Percentiles rank a stretch among this genome's conserved stretches.
Evolutionary conservation across 2,113 vertebrate genomes (phyloP).

Genomic region (Pangasianodon gigas): DNA sequence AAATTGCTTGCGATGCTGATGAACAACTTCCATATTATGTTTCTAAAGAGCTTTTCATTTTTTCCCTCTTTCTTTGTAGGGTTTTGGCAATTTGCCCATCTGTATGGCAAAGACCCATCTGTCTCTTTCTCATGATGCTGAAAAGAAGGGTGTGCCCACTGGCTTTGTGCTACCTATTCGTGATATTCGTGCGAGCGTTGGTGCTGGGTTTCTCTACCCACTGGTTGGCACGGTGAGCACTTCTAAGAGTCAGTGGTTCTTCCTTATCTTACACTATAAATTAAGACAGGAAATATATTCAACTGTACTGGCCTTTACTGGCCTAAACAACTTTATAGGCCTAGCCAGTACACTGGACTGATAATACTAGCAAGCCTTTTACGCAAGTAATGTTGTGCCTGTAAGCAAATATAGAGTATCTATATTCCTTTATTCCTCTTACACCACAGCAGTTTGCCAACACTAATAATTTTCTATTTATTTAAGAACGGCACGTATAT

Average conservation of each 20-base stretch:
- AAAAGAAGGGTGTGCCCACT: slow-evolving; percentile 89
- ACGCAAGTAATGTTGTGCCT: not conserved
- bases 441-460: not conserved
- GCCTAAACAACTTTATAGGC: not conserved
- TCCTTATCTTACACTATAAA: not conserved
- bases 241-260: not conserved
- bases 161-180: slow-evolving; percentile 92
- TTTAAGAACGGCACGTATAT: not conserved
- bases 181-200: slow-evolving; percentile 91
- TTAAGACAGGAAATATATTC: not conserved
- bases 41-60: not conserved
- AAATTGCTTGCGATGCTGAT: not conserved
- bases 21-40: not conserved
- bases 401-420: not conserved
- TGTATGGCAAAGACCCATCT: slow-evolving; percentile 99
- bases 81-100: slow-evolving; percentile 89
- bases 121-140: slow-evolving; percentile 93
- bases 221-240: slow-evolving; percentile 89
- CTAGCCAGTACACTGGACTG: not conserved
- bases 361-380: not conserved
- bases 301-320: too few relatives aligned
- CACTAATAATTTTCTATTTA: not conserved
- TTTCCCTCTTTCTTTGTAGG: slow-evolving; percentile 68
- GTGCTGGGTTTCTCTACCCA: slow-evolving; percentile 93
- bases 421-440: not conserved